phyloP scores from a whole-genome alignment of 2,888 invertebrate species.

The Polietes domitor region DNA sequence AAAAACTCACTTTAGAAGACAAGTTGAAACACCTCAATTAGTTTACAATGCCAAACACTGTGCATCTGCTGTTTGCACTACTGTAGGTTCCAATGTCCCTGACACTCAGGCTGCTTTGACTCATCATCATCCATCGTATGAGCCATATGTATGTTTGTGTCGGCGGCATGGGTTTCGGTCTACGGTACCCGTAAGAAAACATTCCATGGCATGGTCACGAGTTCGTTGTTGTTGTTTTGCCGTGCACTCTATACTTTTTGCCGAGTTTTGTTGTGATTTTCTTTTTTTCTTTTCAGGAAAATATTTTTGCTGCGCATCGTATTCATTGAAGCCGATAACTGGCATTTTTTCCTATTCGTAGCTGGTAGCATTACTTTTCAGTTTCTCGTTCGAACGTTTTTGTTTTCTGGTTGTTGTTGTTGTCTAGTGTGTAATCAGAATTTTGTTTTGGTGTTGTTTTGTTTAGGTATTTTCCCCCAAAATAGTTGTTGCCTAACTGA shows the following conservation, averaged over 20 bases:
- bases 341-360: conserved; percentile 71
- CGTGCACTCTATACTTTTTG: neutral
- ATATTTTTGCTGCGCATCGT: conserved; percentile 65
- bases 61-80: conserved; percentile 51
- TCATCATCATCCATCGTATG: conserved; percentile 24
- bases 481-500: conserved; percentile 45
- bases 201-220: conserved; percentile 71
- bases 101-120: conserved; percentile 54
- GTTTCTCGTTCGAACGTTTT: conserved; percentile 28
- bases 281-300: conserved; percentile 38
- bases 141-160: conserved; percentile 4
- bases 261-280: conserved; percentile 26
- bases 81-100: conserved; percentile 49
- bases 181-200: conserved; percentile 28
- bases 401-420: conserved; percentile 23
- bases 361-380: conserved; percentile 24
- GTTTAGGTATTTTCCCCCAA: conserved; percentile 15
- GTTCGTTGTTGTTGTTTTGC: conserved; percentile 56
- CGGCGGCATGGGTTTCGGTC: conserved; percentile 22
- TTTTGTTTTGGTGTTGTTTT: conserved; percentile 52
- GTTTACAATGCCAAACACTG: too few species aligned
- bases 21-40: too few species aligned
- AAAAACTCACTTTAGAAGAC: too few species aligned
- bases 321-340: conserved; percentile 78
- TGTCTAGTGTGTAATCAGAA: conserved; percentile 52